These are phyloP conservation scores for Enteromius viviparus DNA, from an alignment of 2,797 vertebrate species.

Conservation along the genomic window DNA sequence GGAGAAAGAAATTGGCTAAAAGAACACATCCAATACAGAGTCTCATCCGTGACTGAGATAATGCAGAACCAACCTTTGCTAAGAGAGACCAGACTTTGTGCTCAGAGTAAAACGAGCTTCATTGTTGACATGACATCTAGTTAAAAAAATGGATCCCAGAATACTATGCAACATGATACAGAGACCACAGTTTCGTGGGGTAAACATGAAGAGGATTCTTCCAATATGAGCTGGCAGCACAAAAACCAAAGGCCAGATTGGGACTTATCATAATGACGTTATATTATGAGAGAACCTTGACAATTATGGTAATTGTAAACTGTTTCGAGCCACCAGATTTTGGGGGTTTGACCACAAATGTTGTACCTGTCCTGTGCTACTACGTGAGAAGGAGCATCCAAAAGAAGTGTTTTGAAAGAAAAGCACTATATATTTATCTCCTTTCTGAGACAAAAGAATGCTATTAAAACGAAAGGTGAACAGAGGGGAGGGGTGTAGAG, in stretches of 20 bases:
- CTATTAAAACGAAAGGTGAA: conserved; percentile 50
- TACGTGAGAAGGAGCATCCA: conserved; percentile 19
- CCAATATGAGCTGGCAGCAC: conserved; percentile 41
- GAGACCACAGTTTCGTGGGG: conserved; percentile 60
- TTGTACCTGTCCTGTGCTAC: conserved; percentile 22
- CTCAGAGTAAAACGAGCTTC: conserved; percentile 58
- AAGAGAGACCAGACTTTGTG: conserved; percentile 56
- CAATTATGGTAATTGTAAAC: conserved; percentile 53
- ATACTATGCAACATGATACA: conserved; percentile 57
- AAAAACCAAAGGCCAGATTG: conserved; percentile 57
- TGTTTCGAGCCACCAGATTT: conserved; percentile 37
- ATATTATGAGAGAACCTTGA: conserved; percentile 42
- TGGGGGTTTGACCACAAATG: conserved; percentile 30
- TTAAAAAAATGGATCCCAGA: conserved; percentile 47
- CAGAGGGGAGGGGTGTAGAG: conserved; percentile 10
- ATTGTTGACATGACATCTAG: conserved; percentile 59
- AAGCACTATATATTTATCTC: conserved; percentile 23
- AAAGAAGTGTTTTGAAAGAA: conserved; percentile 4
- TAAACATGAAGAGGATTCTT: conserved; percentile 62
- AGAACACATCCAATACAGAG: conserved; percentile 37
- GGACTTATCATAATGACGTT: conserved; percentile 46
- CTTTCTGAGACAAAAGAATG: conserved; percentile 37
- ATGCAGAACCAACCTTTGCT: conserved; percentile 58
- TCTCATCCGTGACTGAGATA: conserved; percentile 55
- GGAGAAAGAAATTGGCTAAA: conserved; percentile 30